Evolutionary conservation across 2,888 invertebrate species (phyloP).

Genomic region (Psococerastis gibbosa): DNA sequence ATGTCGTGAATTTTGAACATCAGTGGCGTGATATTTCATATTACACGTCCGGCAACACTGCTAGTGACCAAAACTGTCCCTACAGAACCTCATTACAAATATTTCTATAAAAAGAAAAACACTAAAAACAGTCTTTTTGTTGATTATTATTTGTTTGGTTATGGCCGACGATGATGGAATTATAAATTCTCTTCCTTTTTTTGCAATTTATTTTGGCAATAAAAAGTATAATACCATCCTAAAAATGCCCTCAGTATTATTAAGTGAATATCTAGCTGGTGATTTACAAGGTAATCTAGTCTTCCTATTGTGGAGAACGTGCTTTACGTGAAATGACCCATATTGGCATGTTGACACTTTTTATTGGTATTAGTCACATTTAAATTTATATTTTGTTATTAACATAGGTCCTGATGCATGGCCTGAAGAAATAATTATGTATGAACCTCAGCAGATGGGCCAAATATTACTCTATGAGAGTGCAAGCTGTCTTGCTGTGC

Average conservation of each 20-base stretch:
- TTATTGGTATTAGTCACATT: too few species aligned
- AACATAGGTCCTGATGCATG: constrained; percentile 64
- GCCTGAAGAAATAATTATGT: constrained; percentile 72
- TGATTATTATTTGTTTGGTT: too few species aligned
- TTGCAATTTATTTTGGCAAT: constrained; percentile 6
- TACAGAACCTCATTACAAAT: too few species aligned
- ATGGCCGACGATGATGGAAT: neutral
- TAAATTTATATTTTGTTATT: constrained; percentile 22
- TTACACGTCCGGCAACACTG: too few species aligned
- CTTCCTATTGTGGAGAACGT: neutral
- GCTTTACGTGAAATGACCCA: too few species aligned
- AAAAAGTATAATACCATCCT: constrained; percentile 4
- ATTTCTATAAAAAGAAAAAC: too few species aligned
- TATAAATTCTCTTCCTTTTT: constrained; percentile 1
- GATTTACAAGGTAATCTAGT: neutral
- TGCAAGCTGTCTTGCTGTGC: constrained; percentile 83
- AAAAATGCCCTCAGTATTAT: constrained; percentile 7
- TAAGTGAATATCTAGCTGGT: neutral
- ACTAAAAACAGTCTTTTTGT: too few species aligned
- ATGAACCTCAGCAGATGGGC: constrained; percentile 79
- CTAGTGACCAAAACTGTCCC: too few species aligned
- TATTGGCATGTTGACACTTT: too few species aligned
- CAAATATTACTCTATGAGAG: constrained; percentile 88
- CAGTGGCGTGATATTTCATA: too few species aligned
- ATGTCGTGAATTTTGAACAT: too few species aligned